Percentiles rank a stretch among this genome's conserved stretches.
Conservation (phyloP, 2,888 invertebrate genomes). For the Polydrusus cervinus region DNA sequence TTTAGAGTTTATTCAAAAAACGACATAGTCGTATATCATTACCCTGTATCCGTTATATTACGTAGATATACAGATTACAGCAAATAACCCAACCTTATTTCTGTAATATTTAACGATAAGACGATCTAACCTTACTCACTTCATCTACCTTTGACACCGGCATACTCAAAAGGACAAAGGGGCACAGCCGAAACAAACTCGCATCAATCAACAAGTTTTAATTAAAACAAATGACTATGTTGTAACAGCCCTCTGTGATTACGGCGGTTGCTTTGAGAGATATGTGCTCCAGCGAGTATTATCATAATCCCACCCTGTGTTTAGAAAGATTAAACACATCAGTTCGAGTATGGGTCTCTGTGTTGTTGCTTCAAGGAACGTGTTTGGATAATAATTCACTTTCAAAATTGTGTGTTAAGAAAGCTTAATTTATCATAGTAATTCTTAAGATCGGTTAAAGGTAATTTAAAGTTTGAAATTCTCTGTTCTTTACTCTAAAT, state of each 20-base stretch:
- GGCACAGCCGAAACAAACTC: neutral
- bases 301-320: slow-evolving; percentile 5
- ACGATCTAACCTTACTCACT: neutral
- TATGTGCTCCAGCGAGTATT: neutral
- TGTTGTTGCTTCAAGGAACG: neutral
- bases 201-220: slow-evolving; percentile 14
- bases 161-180: neutral
- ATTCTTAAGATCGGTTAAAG: neutral
- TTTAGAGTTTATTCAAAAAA: too few species aligned
- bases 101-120: neutral
- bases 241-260: slow-evolving; percentile 2
- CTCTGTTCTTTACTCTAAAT: neutral
- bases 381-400: neutral
- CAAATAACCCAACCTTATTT: too few species aligned
- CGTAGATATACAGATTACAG: too few species aligned
- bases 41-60: too few species aligned
- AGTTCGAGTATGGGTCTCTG: neutral
- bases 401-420: neutral
- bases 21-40: too few species aligned
- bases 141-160: neutral
- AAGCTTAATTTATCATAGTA: neutral
- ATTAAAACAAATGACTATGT: neutral
- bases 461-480: neutral
- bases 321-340: slow-evolving; percentile 3
- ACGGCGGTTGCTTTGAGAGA: neutral